A percentile compares a stretch with the other conserved stretches of the same genome.
Evolutionary conservation across 2,113 vertebrate species (phyloP).

Genomic region (Cyanoderma ruficeps): DNA sequence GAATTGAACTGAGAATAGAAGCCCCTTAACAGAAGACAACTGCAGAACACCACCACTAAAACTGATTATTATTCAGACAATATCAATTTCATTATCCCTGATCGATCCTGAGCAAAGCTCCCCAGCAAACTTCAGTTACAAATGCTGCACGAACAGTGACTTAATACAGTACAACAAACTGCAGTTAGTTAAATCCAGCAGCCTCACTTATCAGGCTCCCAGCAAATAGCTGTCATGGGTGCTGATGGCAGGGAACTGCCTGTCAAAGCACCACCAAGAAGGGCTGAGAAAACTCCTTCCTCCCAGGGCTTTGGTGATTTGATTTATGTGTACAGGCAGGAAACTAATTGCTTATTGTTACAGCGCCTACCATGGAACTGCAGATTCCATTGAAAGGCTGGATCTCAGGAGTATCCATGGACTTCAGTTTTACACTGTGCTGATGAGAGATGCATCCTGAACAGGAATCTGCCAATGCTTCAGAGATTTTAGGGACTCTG

Average conservation of each 20-base stretch:
- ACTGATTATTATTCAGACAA: constrained; percentile 78
- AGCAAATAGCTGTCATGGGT: constrained; percentile 37
- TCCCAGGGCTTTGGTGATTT: constrained; percentile 40
- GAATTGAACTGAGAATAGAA: constrained; percentile 63
- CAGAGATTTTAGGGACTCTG: not conserved
- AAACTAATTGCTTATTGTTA: constrained; percentile 46
- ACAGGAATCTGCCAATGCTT: not conserved
- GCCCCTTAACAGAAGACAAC: constrained; percentile 63
- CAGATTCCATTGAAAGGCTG: not conserved
- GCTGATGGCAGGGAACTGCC: constrained; percentile 23
- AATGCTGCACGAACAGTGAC: constrained; percentile 19
- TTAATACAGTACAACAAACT: constrained; percentile 1
- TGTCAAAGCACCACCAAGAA: constrained; percentile 19
- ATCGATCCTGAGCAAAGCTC: constrained; percentile 66
- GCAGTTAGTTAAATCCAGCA: not conserved
- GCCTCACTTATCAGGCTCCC: constrained; percentile 1
- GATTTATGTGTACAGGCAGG: constrained; percentile 51
- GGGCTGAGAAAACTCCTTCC: not conserved
- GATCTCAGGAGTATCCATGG: not conserved
- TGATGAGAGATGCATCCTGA: constrained; percentile 1
- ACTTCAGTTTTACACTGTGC: not conserved
- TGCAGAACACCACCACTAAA: constrained; percentile 74
- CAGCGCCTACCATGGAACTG: not conserved
- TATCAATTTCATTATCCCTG: constrained; percentile 77
- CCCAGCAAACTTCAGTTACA: constrained; percentile 46